Evolutionary conservation across 2,888 invertebrate species (phyloP).

Genomic region (Dusona sp.): DNA sequence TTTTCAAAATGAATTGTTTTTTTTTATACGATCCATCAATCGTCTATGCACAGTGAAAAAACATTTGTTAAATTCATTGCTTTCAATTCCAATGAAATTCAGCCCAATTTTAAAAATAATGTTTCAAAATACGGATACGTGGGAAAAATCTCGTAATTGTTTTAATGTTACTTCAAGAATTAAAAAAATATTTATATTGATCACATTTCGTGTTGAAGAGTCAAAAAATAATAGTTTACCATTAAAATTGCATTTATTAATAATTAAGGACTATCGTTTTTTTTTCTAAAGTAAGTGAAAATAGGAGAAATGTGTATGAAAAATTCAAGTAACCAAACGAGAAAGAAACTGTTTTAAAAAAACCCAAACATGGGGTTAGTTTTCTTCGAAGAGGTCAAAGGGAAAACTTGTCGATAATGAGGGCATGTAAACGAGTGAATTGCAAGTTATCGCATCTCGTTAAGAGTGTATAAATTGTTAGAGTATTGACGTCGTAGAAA

Average conservation of each 20-base stretch:
- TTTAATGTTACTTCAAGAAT: too few relatives aligned
- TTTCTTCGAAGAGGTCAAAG: not conserved
- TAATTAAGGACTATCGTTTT: too few relatives aligned
- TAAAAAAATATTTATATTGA: too few relatives aligned
- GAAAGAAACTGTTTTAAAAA: not conserved
- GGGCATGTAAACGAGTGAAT: slow-evolving; percentile 80
- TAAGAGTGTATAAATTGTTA: slow-evolving; percentile 81
- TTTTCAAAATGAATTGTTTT: not conserved
- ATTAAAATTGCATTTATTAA: not conserved
- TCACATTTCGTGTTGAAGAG: too few relatives aligned
- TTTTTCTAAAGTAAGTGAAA: not conserved
- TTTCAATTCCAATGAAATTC: not conserved
- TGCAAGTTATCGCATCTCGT: slow-evolving; percentile 78
- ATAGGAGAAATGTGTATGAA: not conserved
- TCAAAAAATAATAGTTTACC: too few relatives aligned
- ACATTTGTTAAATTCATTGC: not conserved
- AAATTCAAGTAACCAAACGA: not conserved
- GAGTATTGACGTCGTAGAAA: slow-evolving; percentile 62
- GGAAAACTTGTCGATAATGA: slow-evolving; percentile 70
- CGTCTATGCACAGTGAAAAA: not conserved
- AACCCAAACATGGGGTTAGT: not conserved
- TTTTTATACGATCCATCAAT: not conserved
- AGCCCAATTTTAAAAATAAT: too few relatives aligned
- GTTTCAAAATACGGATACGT: too few relatives aligned
- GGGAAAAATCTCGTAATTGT: too few relatives aligned